Evolutionary conservation across 2,113 vertebrate genomes (phyloP), one percentile per base, ranked within the genome.

Genomic region (Pogona vitticeps): DNA sequence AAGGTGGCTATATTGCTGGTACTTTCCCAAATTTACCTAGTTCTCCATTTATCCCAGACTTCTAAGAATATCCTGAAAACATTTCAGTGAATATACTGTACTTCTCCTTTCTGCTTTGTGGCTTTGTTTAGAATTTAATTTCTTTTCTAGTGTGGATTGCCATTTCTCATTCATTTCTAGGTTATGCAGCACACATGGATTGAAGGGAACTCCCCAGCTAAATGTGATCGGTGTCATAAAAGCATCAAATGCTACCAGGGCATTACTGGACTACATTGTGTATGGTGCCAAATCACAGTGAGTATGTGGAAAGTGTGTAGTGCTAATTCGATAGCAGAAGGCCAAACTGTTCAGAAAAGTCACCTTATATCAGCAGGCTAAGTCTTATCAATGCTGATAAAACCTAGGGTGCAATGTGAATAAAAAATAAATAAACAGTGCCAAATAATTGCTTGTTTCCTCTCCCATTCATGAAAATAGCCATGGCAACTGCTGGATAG

Each of bases 211-310:
- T 98, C 97, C 28, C 97, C 97, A 0, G 97, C 97, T 86, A 99
- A 98, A 94, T 99, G 98, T 2, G 98, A 99, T 93, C 96, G 97
- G 83, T 99, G 98, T 94, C 98, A 98, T 95, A 96, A 98, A 90
- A 98, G 97, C 97, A 99, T 99, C 96, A 99, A 99, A 94, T 98
- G 97, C 94, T 99, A 98, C 96, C 98, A 98, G 97, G 98, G 98
- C 83, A 97, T 99, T 92, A 98, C 98, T 0, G 98, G 98, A 59
- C 95, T 98, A 91, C 98, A 99, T 96, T 99, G 98, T 17, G 98
- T 98, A 88, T 99, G 98, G 98, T 99, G 98, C 95, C 98, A 98
- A 90, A 95, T 98, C 93, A 98, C 98, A 23, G 98, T 99, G 96
- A 98, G 98, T 97, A 38, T 3, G 7, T 0, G 33, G 58, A 87